Conservation (phyloP, 1,140 invertebrate species). For the Periplaneta americana region DNA sequence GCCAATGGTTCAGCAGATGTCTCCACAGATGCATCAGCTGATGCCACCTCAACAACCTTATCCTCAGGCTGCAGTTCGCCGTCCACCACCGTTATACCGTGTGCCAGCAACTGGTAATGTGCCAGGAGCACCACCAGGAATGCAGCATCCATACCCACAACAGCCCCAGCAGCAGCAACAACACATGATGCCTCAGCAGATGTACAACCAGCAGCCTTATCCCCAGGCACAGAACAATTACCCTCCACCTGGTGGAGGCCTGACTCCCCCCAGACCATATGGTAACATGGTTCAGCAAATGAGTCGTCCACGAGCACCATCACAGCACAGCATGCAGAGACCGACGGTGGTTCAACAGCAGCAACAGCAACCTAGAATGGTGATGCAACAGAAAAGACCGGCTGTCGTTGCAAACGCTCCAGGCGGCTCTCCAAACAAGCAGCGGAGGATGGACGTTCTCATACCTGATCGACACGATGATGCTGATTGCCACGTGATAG, state of each 20-base stretch:
- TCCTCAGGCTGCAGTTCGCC: conserved; percentile 20
- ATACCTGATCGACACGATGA: conserved; percentile 53
- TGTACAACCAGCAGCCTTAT: conserved; percentile 9
- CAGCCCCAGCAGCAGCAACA: conserved; percentile 36
- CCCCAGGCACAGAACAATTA: background rate
- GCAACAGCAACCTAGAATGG: conserved; percentile 25
- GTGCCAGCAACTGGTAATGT: conserved; percentile 32
- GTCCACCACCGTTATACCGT: conserved; percentile 14
- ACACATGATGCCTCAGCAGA: conserved; percentile 23
- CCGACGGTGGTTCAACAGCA: conserved; percentile 12
- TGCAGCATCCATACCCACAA: conserved; percentile 27
- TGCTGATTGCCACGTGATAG: conserved; percentile 58
- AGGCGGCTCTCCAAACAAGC: conserved; percentile 27
- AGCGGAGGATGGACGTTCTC: conserved; percentile 45
- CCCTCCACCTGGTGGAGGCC: background rate
- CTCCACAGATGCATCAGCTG: conserved; percentile 41
- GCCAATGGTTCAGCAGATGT: conserved; percentile 36
- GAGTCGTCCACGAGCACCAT: conserved; percentile 22
- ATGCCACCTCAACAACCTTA: conserved; percentile 32
- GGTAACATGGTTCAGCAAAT: conserved; percentile 24
- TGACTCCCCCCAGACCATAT: conserved; percentile 22
- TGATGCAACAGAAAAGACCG: conserved; percentile 13
- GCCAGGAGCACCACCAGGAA: background rate
- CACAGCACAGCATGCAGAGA: background rate
- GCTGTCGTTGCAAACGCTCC: background rate